These are phyloP conservation scores for Sebastes aleutianus DNA, from an alignment of 2,797 vertebrate genomes.

Conservation along the genomic window DNA sequence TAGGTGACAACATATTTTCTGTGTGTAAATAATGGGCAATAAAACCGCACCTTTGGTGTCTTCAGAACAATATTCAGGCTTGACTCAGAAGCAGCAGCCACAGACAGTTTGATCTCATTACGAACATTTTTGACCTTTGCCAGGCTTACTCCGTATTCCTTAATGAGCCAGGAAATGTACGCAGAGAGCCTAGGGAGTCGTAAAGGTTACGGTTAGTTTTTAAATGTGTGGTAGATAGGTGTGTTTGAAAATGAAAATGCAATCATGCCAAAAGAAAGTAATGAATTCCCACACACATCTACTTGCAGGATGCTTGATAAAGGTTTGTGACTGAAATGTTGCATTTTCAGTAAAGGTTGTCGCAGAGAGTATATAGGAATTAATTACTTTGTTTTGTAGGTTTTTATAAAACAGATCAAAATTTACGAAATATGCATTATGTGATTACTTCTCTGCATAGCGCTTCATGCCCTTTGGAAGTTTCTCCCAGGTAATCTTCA, in stretches of 20 bases:
- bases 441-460: constrained; percentile 72
- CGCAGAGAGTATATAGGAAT: background rate
- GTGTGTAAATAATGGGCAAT: background rate
- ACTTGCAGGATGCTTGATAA: background rate
- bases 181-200: constrained; percentile 70
- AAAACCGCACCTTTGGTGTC: constrained; percentile 64
- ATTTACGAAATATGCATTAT: background rate
- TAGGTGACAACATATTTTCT: constrained; percentile 1
- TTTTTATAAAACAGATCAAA: background rate
- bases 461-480: constrained; percentile 70
- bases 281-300: background rate
- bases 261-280: background rate
- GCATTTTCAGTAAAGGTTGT: background rate
- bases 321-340: background rate
- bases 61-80: constrained; percentile 66
- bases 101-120: constrained; percentile 75
- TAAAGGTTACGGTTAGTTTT: background rate
- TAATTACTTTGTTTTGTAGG: background rate
- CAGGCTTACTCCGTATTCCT: constrained; percentile 49
- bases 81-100: constrained; percentile 56
- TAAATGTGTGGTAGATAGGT: background rate
- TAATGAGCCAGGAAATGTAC: constrained; percentile 58
- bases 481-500: constrained; percentile 82
- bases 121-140: constrained; percentile 69
- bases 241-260: background rate